Base-by-base conservation (phyloP, 1,140 invertebrate genomes). In the Danaus melanippus region DNA sequence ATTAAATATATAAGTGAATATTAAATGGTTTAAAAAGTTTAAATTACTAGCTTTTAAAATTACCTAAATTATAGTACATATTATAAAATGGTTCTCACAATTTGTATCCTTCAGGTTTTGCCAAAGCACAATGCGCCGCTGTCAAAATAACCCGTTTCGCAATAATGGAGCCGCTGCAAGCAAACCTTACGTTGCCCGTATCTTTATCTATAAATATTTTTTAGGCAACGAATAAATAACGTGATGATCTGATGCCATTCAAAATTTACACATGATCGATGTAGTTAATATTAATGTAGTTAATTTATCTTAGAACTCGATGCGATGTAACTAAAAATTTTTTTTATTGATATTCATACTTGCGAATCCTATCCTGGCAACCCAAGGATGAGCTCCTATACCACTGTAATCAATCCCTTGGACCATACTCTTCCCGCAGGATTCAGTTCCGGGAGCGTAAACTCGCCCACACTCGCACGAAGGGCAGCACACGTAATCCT, bases 161-260 rank as follows among this genome's bases (percentile, higher is more conserved):
- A 12, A 94, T 90, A 9, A 93, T 90, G 7, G 91, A 91, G 2
- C 92, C 92, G 45, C 91, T 90, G 67, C 93, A 94, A 0, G 91
- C 91, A 77, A 91, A 92, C 12, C 90, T 88, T 42, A 91, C 86
- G 43, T 89, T 89, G 15, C 90, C 90, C 4, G 85, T 90, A 9
- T 89, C 84, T 48, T 89, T 87, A 66, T 91, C 91, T 92, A 63
- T 32, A 71, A 60, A 49, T 39, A 44, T 11, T 9, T 46, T 39
- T 46, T 17, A 10, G 15, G 12, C 46, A 11, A 15, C 15, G n/a
- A 12, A 46, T 17, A 46, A 32, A 3, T 32, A 32, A 32, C 21
- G 6, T 32, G 6, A 5, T 32, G 7, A 32, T 32, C 7, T 32
- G 21, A 8, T 32, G 21, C 21, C 4, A 32, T 3, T 32, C 21